A percentile compares a stretch with the other conserved stretches of the same genome.
Evolutionary conservation across 2,888 invertebrate genomes (phyloP).

Genomic region (Tortricodes alternella): DNA sequence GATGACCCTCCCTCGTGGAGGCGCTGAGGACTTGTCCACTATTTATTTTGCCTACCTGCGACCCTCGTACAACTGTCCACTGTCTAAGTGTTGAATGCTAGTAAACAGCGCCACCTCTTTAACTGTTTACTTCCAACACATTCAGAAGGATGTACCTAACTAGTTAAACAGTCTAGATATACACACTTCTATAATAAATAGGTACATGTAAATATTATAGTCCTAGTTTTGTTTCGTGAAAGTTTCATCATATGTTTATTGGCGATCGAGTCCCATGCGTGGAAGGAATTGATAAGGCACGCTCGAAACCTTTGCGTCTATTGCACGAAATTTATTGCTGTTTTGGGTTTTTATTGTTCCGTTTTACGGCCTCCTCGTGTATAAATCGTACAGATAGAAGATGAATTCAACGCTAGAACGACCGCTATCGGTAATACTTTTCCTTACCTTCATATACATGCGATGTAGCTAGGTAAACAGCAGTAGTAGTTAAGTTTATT

Average conservation of each 20-base stretch:
- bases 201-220: background rate
- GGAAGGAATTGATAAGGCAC: constrained; percentile 81
- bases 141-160: constrained; percentile 32
- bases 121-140: constrained; percentile 51
- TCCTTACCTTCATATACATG: constrained; percentile 29
- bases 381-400: constrained; percentile 82
- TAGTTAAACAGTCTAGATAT: background rate
- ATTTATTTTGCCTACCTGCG: constrained; percentile 77
- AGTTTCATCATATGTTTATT: constrained; percentile 78
- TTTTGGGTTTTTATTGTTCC: constrained; percentile 84
- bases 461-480: constrained; percentile 12
- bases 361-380: constrained; percentile 81
- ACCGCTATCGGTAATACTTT: constrained; percentile 72
- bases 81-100: constrained; percentile 76
- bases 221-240: constrained; percentile 14
- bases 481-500: constrained; percentile 32
- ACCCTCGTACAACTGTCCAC: constrained; percentile 75
- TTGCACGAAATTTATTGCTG: constrained; percentile 83
- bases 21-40: constrained; percentile 64
- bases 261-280: constrained; percentile 72
- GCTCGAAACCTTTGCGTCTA: constrained; percentile 81
- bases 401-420: constrained; percentile 75
- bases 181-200: background rate
- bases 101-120: constrained; percentile 72
- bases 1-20: constrained; percentile 69